Base-by-base conservation (phyloP, 2,888 invertebrate species). In the Tenthredo mesomela region DNA sequence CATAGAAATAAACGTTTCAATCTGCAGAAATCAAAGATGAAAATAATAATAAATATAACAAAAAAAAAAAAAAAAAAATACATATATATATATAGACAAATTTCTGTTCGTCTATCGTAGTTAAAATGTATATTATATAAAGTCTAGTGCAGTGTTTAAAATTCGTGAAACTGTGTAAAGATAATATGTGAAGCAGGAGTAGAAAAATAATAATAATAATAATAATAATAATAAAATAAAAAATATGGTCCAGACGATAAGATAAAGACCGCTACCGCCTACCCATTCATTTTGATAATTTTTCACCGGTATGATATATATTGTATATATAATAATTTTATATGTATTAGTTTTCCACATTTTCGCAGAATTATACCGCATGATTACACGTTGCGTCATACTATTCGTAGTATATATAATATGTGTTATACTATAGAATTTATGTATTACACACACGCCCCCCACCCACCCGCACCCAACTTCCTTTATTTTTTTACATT, bases 281-380 rank as follows among this genome's bases (percentile, higher is more conserved):
- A 78, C 78, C 54, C 78, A 37, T 33, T 9, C 33, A 33, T 78
- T n/a, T 25, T 54, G 58, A 54, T 78, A 54, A 78, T 29, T 54
- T 29, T 15, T 43, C 70, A n/a, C 33, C 10, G 21, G 0, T 9
- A 61, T 25, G 21, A n/a, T 61, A 25, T 25, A 47, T 1, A 25
- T 33, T 33, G 4, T 15, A 25, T 6, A 33, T 54, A 29, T 29
- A 9, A 54, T 12, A 29, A 50, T 10, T 50, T 58, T 78, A 78
- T 78, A 33, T 58, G 58, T 78, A 78, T 78, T 78, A 78, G 29
- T 78, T 58, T 78, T 33, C 54, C 54, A 25, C 12, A 25, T 61
- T 21, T 61, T 10, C 25, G 43, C 10, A 73, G 6, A 43, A 12
- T 43, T n/a, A 54, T 50, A 18, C 50, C 65, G 33, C n/a, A 37